Conservation (phyloP, 2,888 invertebrate genomes). For the Vanessa cardui region DNA sequence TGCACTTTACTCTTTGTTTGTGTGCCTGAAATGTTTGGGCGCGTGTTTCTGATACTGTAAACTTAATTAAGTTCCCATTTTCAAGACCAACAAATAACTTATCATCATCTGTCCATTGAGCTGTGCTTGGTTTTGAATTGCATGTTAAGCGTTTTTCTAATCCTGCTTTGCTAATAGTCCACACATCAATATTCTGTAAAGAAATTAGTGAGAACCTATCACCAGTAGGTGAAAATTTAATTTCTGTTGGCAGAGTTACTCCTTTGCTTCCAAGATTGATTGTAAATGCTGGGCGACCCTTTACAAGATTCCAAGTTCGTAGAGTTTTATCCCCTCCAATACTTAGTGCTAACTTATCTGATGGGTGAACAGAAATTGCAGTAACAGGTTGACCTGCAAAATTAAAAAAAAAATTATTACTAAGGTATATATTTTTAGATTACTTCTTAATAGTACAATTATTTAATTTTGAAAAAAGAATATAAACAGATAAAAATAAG, state of each 20-base stretch:
- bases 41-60: slow-evolving; percentile 79
- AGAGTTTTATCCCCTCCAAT: slow-evolving; percentile 92
- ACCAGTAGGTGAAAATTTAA: slow-evolving; percentile 90
- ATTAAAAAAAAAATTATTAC: no score
- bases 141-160: slow-evolving; percentile 86
- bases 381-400: slow-evolving; percentile 84
- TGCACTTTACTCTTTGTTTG: slow-evolving; percentile 86
- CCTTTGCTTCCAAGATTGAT: slow-evolving; percentile 91
- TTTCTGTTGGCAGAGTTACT: slow-evolving; percentile 74
- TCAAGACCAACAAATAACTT: slow-evolving; percentile 88
- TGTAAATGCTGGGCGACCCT: slow-evolving; percentile 94
- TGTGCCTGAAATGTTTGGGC: slow-evolving; percentile 81
- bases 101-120: slow-evolving; percentile 86
- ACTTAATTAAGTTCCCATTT: slow-evolving; percentile 86
- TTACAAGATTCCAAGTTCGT: slow-evolving; percentile 96
- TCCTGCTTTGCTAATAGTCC: slow-evolving; percentile 90
- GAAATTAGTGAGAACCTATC: slow-evolving; percentile 89
- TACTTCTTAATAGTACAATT: no score
- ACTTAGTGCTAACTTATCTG: slow-evolving; percentile 93
- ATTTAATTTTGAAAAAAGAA: no score
- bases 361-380: slow-evolving; percentile 92
- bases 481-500: not conserved
- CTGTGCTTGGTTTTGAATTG: slow-evolving; percentile 86
- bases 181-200: slow-evolving; percentile 89
- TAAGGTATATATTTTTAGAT: no score